Percentiles rank a stretch among this genome's conserved stretches.
Evolutionary conservation across 2,797 vertebrate genomes (phyloP).

Genomic region (Pteronotus mesoamericanus): DNA sequence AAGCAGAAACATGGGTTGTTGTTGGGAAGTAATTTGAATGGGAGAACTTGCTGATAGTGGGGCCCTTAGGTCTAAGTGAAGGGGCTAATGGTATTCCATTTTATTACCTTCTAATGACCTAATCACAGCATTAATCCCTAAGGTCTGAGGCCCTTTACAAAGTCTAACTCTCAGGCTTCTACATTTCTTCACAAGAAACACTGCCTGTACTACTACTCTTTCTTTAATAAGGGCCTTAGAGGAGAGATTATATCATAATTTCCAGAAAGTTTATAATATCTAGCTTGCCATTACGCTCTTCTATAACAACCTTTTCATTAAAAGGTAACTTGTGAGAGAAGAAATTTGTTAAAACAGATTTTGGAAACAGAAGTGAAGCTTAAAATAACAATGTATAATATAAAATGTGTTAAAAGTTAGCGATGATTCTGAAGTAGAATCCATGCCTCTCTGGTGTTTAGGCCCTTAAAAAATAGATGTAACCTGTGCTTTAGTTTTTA

Average conservation of each 20-base stretch:
- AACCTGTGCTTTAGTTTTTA: constrained; percentile 24
- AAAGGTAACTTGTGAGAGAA: constrained; percentile 24
- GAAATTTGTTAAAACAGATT: constrained; percentile 50
- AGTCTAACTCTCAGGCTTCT: neutral
- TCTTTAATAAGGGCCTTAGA: neutral
- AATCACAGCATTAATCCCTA: neutral
- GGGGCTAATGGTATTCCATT: neutral
- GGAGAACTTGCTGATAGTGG: neutral
- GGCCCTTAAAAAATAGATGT: constrained; percentile 44
- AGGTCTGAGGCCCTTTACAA: neutral
- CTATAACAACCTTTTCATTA: constrained; percentile 11
- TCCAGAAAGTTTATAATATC: neutral
- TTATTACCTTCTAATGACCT: neutral
- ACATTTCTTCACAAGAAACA: neutral
- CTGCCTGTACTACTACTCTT: neutral
- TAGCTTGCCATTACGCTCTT: neutral
- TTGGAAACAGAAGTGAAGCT: constrained; percentile 58
- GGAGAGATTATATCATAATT: neutral
- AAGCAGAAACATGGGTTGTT: neutral
- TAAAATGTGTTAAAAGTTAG: constrained; percentile 65
- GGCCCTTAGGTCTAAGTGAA: neutral
- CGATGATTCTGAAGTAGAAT: constrained; percentile 14
- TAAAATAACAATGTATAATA: constrained; percentile 68
- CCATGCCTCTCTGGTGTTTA: constrained; percentile 3
- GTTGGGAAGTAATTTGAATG: neutral